Percentiles rank a stretch among this genome's conserved stretches.
Evolutionary conservation across 2,888 invertebrate genomes (phyloP).

Genomic region (Tiliacea citrago): DNA sequence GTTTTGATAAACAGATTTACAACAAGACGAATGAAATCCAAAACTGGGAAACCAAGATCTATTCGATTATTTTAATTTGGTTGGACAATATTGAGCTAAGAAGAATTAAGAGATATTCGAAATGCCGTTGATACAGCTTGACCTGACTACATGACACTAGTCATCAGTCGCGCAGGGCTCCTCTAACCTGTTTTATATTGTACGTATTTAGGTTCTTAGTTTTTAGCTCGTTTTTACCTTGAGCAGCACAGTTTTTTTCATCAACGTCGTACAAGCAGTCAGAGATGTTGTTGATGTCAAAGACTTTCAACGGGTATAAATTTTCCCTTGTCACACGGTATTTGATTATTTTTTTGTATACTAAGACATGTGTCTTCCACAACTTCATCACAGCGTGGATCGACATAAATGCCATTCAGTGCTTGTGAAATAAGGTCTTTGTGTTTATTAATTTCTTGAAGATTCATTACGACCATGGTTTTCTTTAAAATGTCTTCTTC

Average conservation of each 20-base stretch:
- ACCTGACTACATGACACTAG: not conserved
- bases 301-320: constrained; percentile 73
- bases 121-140: not conserved
- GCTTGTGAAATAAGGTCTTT: constrained; percentile 48
- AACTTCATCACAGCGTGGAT: constrained; percentile 64
- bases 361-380: constrained; percentile 71
- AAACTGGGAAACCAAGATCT: not conserved
- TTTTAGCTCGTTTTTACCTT: constrained; percentile 69
- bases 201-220: not conserved
- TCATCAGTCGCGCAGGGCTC: not conserved
- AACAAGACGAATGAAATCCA: not conserved
- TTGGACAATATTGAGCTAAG: not conserved
- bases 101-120: not conserved
- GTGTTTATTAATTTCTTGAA: constrained; percentile 50
- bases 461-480: constrained; percentile 15
- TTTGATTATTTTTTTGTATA: constrained; percentile 73
- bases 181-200: not conserved
- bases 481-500: constrained; percentile 12
- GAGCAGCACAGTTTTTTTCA: constrained; percentile 76
- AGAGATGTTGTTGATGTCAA: constrained; percentile 76
- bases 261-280: constrained; percentile 80
- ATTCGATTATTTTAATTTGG: constrained; percentile 7
- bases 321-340: constrained; percentile 73
- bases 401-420: constrained; percentile 33
- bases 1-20: not conserved